Evolutionary conservation across 2,797 vertebrate species (phyloP).

Genomic region (Scolopax rusticola): DNA sequence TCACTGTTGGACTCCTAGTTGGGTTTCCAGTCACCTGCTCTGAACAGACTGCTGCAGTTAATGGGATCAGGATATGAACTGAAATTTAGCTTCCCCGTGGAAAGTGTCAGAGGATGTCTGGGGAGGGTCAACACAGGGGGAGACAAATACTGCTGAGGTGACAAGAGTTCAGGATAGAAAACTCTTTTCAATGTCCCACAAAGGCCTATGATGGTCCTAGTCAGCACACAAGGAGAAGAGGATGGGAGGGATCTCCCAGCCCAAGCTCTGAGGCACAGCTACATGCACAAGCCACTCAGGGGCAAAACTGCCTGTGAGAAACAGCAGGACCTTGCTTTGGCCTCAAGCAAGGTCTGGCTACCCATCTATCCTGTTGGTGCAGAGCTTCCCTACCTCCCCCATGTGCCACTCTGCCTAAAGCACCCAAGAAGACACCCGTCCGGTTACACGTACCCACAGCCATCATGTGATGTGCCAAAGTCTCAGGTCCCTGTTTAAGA

Average conservation of each 20-base stretch:
- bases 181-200: neutral
- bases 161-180: neutral
- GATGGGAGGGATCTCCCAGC: neutral
- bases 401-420: fast-evolving
- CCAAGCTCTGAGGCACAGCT: neutral
- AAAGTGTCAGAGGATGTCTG: neutral
- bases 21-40: neutral
- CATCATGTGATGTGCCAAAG: neutral
- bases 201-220: neutral
- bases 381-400: neutral
- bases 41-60: neutral
- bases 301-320: neutral
- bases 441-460: fast-evolving
- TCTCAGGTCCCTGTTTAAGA: neutral
- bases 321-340: neutral
- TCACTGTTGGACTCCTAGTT: neutral
- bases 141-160: neutral
- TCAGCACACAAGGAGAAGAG: neutral
- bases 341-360: neutral
- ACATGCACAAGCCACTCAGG: neutral
- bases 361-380: neutral
- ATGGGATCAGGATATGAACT: neutral
- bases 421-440: neutral
- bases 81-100: neutral
- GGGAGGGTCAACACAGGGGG: neutral